Base-by-base conservation (phyloP, 2,888 invertebrate genomes). In the Carterocephalus palaemon region DNA sequence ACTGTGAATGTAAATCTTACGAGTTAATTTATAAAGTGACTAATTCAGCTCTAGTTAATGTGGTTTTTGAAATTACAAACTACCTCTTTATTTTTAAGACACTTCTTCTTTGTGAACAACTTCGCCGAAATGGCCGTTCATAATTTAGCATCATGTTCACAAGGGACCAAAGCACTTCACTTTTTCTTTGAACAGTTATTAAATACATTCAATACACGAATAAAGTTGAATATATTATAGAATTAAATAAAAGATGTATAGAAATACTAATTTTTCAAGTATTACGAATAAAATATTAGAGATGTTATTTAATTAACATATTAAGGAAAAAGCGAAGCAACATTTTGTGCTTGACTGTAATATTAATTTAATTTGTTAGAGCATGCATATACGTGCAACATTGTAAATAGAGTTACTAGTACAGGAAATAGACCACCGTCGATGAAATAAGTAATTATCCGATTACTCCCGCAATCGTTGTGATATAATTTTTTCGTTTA, bases 51-150 rank as follows among this genome's bases (percentile, higher is more conserved):
- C 60, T 77, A 77, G 70, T 71, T 71, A 57, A 65, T 67, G 70
- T 55, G 62, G 70, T 70, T 79, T 74, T 78, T 76, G 77, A 80
- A 83, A 83, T 84, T 82, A 78, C 76, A 75, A 85, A 80, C 85
- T 86, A 86, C 85, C 85, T 86, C 86, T 82, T 82, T 70, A 75
- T 75, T 59, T 75, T 60, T 83, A 85, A 78, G 81, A 63, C 63
- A 59, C 50, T 70, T 71, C 66, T 60, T 58, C 65, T 68, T 70
- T 66, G 59, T 62, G 60, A 62, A 62, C 60, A 58, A 57, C 62
- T 56, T 57, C 57, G 56, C 53, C 54, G 55, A 56, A 61, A 61
- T 69, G 64, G 59, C 61, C 65, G 46, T 52, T 53, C 46, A 49
- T 37, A 53, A 46, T 49, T 38, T 54, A 58, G 53, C 49, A 46